These are phyloP conservation scores for Arctia plantaginis DNA, from an alignment of 2,888 invertebrate genomes.

Conservation along the genomic window DNA sequence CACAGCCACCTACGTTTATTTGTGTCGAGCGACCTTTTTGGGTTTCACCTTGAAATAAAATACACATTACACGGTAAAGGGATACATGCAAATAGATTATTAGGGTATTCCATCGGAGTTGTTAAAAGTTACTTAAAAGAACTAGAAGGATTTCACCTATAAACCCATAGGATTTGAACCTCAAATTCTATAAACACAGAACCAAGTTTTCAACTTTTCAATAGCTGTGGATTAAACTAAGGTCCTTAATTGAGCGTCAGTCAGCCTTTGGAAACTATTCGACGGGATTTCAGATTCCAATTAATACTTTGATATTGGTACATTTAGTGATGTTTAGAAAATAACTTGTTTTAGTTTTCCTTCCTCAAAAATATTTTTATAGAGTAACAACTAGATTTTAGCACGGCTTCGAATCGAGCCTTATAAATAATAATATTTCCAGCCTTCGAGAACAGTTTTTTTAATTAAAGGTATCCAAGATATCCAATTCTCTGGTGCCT, in stretches of 20 bases:
- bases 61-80: slow-evolving; percentile 33
- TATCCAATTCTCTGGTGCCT: no score
- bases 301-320: background rate
- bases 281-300: background rate
- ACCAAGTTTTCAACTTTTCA: slow-evolving; percentile 23
- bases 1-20: background rate
- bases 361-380: background rate
- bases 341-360: background rate
- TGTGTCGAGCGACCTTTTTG: slow-evolving; percentile 11
- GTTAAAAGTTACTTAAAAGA: slow-evolving; percentile 37
- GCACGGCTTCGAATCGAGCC: no score
- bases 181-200: slow-evolving; percentile 33
- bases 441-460: background rate
- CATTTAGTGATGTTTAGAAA: background rate
- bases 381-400: background rate
- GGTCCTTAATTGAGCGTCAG: slow-evolving; percentile 21
- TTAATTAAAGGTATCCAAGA: background rate
- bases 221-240: slow-evolving; percentile 21
- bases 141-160: slow-evolving; percentile 41
- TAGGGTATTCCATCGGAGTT: slow-evolving; percentile 23
- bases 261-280: slow-evolving; percentile 3
- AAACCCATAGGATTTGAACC: slow-evolving; percentile 41
- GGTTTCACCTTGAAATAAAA: slow-evolving; percentile 25
- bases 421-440: background rate
- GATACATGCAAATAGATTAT: slow-evolving; percentile 34